Evolutionary conservation across 2,797 vertebrate genomes (phyloP).

Genomic region (Adrianichthys oophorus): DNA sequence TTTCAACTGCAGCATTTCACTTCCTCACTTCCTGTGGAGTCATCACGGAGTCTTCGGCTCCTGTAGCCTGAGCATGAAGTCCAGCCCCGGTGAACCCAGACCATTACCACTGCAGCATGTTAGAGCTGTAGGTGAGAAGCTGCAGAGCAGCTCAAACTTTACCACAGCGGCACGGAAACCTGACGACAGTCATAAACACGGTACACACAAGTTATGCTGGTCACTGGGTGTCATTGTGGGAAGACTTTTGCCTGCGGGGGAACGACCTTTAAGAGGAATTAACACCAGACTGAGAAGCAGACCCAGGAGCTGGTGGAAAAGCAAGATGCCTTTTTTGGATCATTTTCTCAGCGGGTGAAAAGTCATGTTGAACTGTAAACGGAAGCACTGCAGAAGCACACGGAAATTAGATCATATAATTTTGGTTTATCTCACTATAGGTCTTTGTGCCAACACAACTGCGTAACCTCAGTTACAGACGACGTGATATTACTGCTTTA

Average conservation of each 20-base stretch:
- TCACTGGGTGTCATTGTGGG: conserved; percentile 23
- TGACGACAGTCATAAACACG: conserved; percentile 20
- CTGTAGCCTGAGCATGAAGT: conserved; percentile 8
- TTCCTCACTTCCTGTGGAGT: conserved; percentile 33
- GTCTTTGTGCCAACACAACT: not conserved
- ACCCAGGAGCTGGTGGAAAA: not conserved
- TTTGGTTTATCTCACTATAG: not conserved
- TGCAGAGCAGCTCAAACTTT: conserved; percentile 2
- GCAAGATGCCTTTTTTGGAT: conserved; percentile 3
- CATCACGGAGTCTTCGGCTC: conserved; percentile 20
- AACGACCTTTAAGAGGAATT: conserved; percentile 14
- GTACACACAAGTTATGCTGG: conserved; percentile 21
- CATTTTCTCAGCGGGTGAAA: not conserved
- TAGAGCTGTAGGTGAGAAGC: conserved; percentile 1
- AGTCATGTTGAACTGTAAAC: not conserved
- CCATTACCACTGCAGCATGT: conserved; percentile 19
- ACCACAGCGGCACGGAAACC: conserved; percentile 29
- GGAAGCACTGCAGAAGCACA: too few relatives aligned
- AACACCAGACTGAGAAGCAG: conserved; percentile 22
- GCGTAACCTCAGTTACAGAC: not conserved
- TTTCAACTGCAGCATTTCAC: conserved; percentile 19
- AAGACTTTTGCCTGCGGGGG: conserved; percentile 16
- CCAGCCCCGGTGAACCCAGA: conserved; percentile 28
- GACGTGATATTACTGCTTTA: too few relatives aligned
- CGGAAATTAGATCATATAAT: not conserved